phyloP scores from a whole-genome alignment of 2,113 vertebrate genomes.

The Oostethus manadensis region DNA sequence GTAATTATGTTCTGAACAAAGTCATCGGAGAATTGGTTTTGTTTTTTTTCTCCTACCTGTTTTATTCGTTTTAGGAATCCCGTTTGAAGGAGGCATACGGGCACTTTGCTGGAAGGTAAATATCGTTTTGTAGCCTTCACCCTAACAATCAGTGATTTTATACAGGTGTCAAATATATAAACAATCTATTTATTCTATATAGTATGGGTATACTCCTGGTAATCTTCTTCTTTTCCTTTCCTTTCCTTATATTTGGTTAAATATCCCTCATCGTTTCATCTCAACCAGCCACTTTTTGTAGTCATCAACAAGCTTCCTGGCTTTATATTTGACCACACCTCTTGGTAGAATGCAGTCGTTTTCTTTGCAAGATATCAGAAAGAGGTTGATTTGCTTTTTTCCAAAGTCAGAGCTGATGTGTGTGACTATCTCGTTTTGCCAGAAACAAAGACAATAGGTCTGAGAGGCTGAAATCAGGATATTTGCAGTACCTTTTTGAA shows the following conservation, averaged over 20 bases:
- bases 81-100: slow-evolving; percentile 92
- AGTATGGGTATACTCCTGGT: neutral
- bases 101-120: slow-evolving; percentile 97
- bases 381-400: no score
- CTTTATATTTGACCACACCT: neutral
- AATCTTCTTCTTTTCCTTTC: no score
- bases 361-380: no score
- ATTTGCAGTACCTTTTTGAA: no score
- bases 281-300: neutral
- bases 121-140: slow-evolving; percentile 9
- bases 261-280: neutral
- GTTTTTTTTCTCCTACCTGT: neutral
- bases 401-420: no score
- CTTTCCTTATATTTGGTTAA: neutral
- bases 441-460: no score
- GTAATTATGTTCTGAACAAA: slow-evolving; percentile 56
- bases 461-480: no score
- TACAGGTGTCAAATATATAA: no score
- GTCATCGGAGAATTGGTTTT: neutral
- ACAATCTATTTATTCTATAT: no score
- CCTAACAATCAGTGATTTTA: no score
- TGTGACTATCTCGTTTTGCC: no score
- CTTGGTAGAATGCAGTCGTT: no score
- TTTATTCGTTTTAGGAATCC: slow-evolving; percentile 77
- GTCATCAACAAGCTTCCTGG: neutral